These are phyloP conservation scores for Tipula confusa DNA, from an alignment of 2,888 invertebrate genomes.

Conservation along the genomic window DNA sequence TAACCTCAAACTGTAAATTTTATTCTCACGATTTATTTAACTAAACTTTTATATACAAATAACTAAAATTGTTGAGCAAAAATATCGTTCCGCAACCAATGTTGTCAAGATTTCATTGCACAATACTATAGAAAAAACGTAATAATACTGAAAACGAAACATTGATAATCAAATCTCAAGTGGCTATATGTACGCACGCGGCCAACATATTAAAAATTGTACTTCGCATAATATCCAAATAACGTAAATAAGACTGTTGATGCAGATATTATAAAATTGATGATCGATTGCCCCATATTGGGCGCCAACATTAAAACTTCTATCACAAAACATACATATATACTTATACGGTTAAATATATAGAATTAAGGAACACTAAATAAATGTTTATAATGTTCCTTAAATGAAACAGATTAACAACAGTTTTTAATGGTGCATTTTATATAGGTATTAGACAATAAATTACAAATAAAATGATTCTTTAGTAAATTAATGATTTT, in stretches of 20 bases:
- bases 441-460: neutral
- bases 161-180: no score
- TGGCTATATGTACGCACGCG: neutral
- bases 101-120: no score
- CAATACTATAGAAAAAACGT: no score
- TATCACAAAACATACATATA: no score
- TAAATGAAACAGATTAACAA: neutral
- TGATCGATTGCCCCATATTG: neutral
- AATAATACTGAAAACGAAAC: no score
- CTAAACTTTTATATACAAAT: no score
- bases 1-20: no score
- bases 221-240: neutral
- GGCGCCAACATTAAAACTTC: neutral
- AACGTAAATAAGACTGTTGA: neutral
- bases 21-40: no score
- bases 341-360: neutral
- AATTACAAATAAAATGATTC: conserved; percentile 20
- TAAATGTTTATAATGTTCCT: neutral
- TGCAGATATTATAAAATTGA: no score
- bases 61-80: no score
- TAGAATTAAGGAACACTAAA: neutral
- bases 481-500: neutral
- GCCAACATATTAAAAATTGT: neutral
- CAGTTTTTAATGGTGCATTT: neutral
- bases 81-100: no score